Evolutionary conservation across 2,888 invertebrate species (phyloP), one percentile per base, ranked within the genome.

Genomic region (Cantharis nigra): DNA sequence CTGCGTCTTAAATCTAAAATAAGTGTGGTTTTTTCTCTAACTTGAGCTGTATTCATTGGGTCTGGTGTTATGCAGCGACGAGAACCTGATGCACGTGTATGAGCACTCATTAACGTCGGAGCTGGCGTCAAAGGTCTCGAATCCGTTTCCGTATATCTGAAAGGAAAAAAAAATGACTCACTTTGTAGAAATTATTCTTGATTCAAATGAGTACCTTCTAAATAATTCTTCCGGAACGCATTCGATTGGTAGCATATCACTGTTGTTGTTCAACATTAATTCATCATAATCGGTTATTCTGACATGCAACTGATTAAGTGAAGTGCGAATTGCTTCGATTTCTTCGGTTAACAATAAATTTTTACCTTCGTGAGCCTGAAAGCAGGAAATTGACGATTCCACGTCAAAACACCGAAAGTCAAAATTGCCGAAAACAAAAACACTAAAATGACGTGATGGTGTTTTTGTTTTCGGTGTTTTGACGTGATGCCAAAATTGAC

Each of bases 111-210:
- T 4, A 94, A 90, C 0, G 94, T 95, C 0, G 95, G 95, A 0
- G 95, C 93, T 0, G 96, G 96, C 0, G 96, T 95, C 80, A 94
- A 87, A 0, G 96, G 95, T 23, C 96, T 90, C 0, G 96, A 96
- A 86, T 96, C 96, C 0, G 95, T 96, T 83, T 96, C 95, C 0
- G 96, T 94, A 84, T 96, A 96, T 80, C 94, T 93, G 79, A 23
- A 81, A 81, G 14, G 5, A 70, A 71, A 20, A 72, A 75, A 33
- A 13, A 67, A 30, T 65, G n/a, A 7, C 62, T 69, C 9, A 28
- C 70, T 69, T 63, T 49, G 5, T n/a, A n/a, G 18, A 33, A 75
- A 16, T 71, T 49, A 33, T 18, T 33, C 1, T 64, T 2, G 20
- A n/a, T 16, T 69, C 10, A 26, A 16, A 33, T 11, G 10, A 18